phyloP scores from a whole-genome alignment of 2,113 vertebrate genomes.

The Pipa parva region DNA sequence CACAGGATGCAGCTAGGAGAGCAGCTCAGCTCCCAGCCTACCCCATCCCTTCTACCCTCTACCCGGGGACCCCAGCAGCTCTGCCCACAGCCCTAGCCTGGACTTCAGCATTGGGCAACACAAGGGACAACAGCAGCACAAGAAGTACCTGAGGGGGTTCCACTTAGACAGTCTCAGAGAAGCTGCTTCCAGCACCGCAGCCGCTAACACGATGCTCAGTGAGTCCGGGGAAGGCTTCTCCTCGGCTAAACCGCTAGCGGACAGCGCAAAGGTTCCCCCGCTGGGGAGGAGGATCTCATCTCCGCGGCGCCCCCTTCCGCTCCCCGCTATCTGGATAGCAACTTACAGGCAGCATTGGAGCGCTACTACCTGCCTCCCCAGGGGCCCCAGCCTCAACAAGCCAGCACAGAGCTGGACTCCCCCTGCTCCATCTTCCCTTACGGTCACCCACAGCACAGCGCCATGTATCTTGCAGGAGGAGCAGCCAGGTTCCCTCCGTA shows the following conservation, averaged over 20 bases:
- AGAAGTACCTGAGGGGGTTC: constrained; percentile 65
- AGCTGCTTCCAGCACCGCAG: not conserved
- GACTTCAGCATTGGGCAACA: constrained; percentile 50
- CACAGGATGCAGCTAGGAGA: constrained; percentile 90
- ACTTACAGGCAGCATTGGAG: constrained; percentile 71
- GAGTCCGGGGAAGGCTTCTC: constrained; percentile 74
- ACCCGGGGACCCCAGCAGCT: constrained; percentile 48
- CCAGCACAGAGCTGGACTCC: constrained; percentile 63
- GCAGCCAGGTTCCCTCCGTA: constrained; percentile 84
- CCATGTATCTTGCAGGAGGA: constrained; percentile 43
- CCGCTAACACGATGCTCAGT: constrained; percentile 64
- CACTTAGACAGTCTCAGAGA: constrained; percentile 35
- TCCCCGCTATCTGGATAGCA: constrained; percentile 84
- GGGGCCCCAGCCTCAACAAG: constrained; percentile 60
- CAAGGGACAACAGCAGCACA: constrained; percentile 54
- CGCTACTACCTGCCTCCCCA: constrained; percentile 81
- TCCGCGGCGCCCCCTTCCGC: constrained; percentile 59
- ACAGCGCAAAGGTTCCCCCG: constrained; percentile 80
- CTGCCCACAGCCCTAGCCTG: constrained; percentile 50
- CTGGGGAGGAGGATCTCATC: constrained; percentile 77
- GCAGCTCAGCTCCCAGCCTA: constrained; percentile 65
- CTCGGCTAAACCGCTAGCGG: constrained; percentile 51
- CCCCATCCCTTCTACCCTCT: constrained; percentile 79
- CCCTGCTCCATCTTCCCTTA: constrained; percentile 90
- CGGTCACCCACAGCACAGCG: constrained; percentile 45